Base-by-base conservation (phyloP, 2,888 invertebrate species). In the Agelastica alni region DNA sequence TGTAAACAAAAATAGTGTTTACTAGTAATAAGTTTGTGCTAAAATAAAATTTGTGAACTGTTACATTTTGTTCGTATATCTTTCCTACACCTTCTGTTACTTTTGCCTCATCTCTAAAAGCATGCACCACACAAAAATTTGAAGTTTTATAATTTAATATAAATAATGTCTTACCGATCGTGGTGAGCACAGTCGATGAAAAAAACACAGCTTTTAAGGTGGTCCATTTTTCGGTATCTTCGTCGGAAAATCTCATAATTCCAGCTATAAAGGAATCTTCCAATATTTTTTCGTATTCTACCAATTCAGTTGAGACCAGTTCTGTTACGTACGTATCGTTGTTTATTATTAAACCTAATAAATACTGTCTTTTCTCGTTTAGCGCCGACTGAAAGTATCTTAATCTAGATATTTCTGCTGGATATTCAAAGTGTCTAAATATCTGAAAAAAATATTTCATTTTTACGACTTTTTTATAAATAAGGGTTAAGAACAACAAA, bases 101-200 rank as follows among this genome's bases (percentile, higher is more conserved):
- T n/a, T n/a, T n/a, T n/a, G n/a, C n/a, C n/a, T n/a, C n/a, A n/a
- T n/a, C n/a, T n/a, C n/a, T n/a, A n/a, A n/a, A n/a, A n/a, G n/a
- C n/a, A n/a, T n/a, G n/a, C n/a, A n/a, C n/a, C n/a, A n/a, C n/a
- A n/a, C n/a, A n/a, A n/a, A n/a, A n/a, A n/a, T n/a, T n/a, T n/a
- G n/a, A n/a, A n/a, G n/a, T n/a, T n/a, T n/a, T n/a, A n/a, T n/a
- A n/a, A n/a, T n/a, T n/a, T n/a, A n/a, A n/a, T n/a, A n/a, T n/a
- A n/a, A n/a, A n/a, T n/a, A n/a, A n/a, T n/a, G 6, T 20, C 65
- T 75, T 80, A 91, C 93, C 93, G 77, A 94, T 93, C 48, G 93
- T 94, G 51, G 93, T 93, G 71, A 93, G 84, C 65, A 94, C 91
- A 45, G 93, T 93, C 18, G 93, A 92, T 9, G 93, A 90, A 74